phyloP scores from a whole-genome alignment of 1,140 invertebrate genomes.

The Drosophila varians region DNA sequence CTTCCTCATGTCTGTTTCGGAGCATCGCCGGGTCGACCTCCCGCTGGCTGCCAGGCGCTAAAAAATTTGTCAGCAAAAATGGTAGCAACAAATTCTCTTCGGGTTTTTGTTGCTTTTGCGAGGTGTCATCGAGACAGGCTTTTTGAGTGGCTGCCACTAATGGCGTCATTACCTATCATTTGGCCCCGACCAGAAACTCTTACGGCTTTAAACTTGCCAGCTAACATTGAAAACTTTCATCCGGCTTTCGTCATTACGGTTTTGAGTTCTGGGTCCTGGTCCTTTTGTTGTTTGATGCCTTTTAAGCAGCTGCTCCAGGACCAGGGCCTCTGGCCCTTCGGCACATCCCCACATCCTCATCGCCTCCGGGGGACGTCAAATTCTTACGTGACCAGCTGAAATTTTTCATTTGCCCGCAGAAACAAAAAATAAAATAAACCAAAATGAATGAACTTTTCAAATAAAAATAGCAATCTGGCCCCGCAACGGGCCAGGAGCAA shows the following conservation, averaged over 20 bases:
- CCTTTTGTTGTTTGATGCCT: constrained; percentile 53
- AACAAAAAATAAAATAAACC: constrained; percentile 50
- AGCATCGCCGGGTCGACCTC: constrained; percentile 15
- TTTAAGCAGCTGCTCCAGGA: constrained; percentile 58
- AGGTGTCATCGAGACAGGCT: constrained; percentile 44
- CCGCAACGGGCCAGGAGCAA: constrained; percentile 8
- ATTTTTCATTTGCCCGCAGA: constrained; percentile 65
- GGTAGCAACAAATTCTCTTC: constrained; percentile 9
- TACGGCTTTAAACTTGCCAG: constrained; percentile 60
- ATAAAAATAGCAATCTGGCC: constrained; percentile 72
- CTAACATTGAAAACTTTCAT: constrained; percentile 61
- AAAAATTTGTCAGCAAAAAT: constrained; percentile 56
- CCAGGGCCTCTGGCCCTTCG: background rate
- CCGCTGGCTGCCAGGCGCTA: constrained; percentile 18
- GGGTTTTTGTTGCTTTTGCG: constrained; percentile 14
- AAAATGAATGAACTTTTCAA: constrained; percentile 80
- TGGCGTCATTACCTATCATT: constrained; percentile 72
- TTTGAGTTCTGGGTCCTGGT: constrained; percentile 32
- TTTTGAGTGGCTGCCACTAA: constrained; percentile 76
- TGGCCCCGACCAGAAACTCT: constrained; percentile 29
- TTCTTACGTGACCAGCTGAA: constrained; percentile 72
- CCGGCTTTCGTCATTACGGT: constrained; percentile 62
- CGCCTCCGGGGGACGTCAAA: constrained; percentile 18
- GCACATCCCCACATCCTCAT: constrained; percentile 8
- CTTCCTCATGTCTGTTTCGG: constrained; percentile 26